Conservation (phyloP, 2,113 vertebrate species). For the Anhinga anhinga region DNA sequence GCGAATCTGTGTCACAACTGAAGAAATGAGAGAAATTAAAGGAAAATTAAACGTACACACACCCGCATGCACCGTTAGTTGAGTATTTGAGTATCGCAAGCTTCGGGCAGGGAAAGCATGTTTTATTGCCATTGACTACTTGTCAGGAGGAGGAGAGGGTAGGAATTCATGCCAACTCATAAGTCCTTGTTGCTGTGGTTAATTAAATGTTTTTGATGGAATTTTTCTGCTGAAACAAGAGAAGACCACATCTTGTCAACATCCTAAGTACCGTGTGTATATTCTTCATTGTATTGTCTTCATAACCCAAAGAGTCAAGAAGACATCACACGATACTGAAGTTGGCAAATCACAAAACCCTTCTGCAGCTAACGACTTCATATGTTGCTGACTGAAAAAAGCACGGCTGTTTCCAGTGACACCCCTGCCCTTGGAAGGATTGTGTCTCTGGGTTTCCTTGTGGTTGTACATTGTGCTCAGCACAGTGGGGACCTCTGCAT, state of each 20-base stretch:
- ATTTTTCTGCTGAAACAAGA: neutral
- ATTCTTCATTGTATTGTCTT: neutral
- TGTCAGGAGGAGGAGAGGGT: neutral
- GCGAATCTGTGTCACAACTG: neutral
- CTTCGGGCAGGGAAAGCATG: neutral
- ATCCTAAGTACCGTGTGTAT: fast-evolving
- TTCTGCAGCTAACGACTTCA: fast-evolving
- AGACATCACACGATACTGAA: neutral
- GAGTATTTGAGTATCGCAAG: neutral
- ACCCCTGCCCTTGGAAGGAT: neutral
- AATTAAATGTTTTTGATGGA: neutral
- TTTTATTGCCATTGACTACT: neutral
- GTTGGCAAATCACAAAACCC: neutral
- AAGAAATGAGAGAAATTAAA: neutral
- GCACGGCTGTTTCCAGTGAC: neutral
- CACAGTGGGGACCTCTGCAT: fast-evolving
- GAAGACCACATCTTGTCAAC: neutral
- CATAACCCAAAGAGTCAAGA: neutral
- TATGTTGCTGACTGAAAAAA: neutral
- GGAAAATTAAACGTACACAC: neutral
- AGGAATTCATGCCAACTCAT: neutral
- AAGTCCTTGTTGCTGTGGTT: neutral
- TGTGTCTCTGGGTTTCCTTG: neutral
- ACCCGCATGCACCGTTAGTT: neutral
- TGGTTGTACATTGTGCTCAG: neutral